Percentiles rank a stretch among this genome's conserved stretches.
Conservation (phyloP, 2,888 invertebrate genomes). For the Diloba caeruleocephala region DNA sequence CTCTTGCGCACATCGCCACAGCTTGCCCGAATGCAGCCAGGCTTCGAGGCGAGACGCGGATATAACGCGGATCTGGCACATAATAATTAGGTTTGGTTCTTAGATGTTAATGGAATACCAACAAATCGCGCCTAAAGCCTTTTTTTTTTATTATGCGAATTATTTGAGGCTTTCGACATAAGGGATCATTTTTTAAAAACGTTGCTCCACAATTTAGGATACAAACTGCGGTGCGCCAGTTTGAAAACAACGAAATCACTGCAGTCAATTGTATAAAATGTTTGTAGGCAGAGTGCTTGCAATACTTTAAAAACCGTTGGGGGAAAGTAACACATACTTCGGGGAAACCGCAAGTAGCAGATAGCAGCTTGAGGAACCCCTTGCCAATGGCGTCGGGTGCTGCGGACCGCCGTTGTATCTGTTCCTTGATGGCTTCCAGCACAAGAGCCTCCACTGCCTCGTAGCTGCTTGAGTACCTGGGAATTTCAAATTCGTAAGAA, state of each 20-base stretch:
- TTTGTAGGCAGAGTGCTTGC: no score
- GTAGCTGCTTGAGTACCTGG: constrained; percentile 83
- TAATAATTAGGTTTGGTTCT: no score
- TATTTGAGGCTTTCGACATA: no score
- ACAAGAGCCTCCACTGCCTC: constrained; percentile 94
- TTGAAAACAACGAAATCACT: no score
- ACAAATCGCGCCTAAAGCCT: no score
- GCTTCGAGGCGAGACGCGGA: constrained; percentile 95
- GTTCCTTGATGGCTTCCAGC: constrained; percentile 96
- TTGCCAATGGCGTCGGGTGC: constrained; percentile 96
- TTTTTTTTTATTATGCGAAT: no score
- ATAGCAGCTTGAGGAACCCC: constrained; percentile 95
- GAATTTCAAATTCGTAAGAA: no score
- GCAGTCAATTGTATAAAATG: no score
- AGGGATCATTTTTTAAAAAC: no score
- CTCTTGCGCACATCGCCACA: constrained; percentile 97
- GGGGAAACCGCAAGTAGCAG: constrained; percentile 95
- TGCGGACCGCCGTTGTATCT: constrained; percentile 93
- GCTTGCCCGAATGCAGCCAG: constrained; percentile 98
- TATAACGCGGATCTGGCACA: constrained; percentile 92
- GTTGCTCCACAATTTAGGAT: no score
- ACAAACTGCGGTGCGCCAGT: no score
- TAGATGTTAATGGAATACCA: no score
- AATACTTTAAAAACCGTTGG: neutral
- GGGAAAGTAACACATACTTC: constrained; percentile 86